Conservation (phyloP, 2,888 invertebrate genomes). For the Phymatocera aterrima region DNA sequence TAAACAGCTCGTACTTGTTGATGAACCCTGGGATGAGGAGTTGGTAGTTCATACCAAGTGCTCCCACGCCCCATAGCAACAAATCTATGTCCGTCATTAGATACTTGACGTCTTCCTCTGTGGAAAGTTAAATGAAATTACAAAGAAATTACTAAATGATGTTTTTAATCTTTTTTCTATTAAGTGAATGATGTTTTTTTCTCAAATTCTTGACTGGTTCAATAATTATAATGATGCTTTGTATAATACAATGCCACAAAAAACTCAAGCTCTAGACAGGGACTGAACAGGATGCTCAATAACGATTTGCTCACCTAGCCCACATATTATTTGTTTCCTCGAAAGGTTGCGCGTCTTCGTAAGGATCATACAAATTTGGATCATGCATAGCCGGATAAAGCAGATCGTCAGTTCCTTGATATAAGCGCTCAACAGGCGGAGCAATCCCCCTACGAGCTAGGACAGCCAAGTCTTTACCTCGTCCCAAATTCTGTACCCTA, state of each 20-base stretch:
- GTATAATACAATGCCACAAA: conserved; percentile 12
- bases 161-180: too few species aligned
- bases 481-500: conserved; percentile 24
- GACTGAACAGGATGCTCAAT: neutral
- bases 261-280: neutral
- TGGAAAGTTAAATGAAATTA: conserved; percentile 3
- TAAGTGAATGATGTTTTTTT: neutral
- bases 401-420: conserved; percentile 54
- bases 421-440: conserved; percentile 4
- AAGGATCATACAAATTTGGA: conserved; percentile 58
- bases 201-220: neutral
- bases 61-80: conserved; percentile 69
- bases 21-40: conserved; percentile 55
- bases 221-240: neutral
- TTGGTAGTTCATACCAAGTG: conserved; percentile 63
- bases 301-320: conserved; percentile 60
- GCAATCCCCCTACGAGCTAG: neutral
- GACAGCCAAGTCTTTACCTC: conserved; percentile 20
- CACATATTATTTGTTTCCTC: conserved; percentile 64
- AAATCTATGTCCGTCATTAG: conserved; percentile 63
- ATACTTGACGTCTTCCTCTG: conserved; percentile 57
- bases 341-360: conserved; percentile 58
- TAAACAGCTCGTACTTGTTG: conserved; percentile 54
- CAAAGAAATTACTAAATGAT: neutral
- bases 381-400: conserved; percentile 59